Evolutionary conservation across 2,888 invertebrate genomes (phyloP).

Genomic region (Panzeria rudis): DNA sequence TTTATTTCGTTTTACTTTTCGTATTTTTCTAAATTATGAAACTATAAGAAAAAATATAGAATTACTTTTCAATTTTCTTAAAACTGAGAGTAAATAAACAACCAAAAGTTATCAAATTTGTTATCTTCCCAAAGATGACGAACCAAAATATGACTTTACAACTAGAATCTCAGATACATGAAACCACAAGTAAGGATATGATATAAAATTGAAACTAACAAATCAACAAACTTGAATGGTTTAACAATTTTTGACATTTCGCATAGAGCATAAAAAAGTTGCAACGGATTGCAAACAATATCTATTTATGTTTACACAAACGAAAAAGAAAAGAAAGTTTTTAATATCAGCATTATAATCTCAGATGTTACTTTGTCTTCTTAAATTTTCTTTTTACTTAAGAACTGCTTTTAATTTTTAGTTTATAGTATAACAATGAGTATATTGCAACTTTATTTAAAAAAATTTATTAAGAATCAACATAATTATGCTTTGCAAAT

Average conservation of each 20-base stretch:
- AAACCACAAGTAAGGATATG: background rate
- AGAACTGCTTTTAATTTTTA: background rate
- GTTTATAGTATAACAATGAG: background rate
- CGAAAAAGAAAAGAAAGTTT: background rate
- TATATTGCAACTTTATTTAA: too few relatives aligned
- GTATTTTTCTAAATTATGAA: constrained; percentile 58
- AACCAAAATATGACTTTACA: constrained; percentile 37
- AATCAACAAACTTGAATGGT: constrained; percentile 34
- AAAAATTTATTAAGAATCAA: too few relatives aligned
- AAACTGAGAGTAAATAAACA: constrained; percentile 59
- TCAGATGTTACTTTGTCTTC: background rate
- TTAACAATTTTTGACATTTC: constrained; percentile 53
- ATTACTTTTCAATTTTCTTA: constrained; percentile 72
- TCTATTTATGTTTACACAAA: background rate
- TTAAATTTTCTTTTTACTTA: background rate
- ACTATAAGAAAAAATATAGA: constrained; percentile 50
- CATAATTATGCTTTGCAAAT: too few relatives aligned
- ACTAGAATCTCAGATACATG: background rate
- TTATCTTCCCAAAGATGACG: constrained; percentile 38
- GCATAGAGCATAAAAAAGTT: constrained; percentile 22
- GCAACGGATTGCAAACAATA: constrained; percentile 24
- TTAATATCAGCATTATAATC: background rate
- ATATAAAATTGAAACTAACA: constrained; percentile 19
- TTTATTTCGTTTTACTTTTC: constrained; percentile 4
- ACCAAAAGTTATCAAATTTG: constrained; percentile 61